Percentiles rank a stretch among this genome's conserved stretches.
These are phyloP conservation scores for Alces alces DNA, from an alignment of 2,113 vertebrate genomes.

Conservation along the genomic window DNA sequence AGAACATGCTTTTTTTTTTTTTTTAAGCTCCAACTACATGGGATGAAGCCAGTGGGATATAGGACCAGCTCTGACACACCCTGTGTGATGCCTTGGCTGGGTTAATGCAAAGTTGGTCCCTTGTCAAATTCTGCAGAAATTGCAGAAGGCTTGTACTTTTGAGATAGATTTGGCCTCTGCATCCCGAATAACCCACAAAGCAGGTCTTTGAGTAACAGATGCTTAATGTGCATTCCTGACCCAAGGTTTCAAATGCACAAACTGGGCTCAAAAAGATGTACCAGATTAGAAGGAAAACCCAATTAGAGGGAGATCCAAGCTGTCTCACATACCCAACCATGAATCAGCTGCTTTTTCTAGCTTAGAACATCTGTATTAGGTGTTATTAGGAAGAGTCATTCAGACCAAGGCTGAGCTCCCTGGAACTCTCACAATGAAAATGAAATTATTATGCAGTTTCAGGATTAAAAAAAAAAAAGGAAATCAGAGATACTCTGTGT, in stretches of 20 bases:
- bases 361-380: not conserved
- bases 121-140: slow-evolving; percentile 43
- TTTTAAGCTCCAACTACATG: slow-evolving; percentile 7
- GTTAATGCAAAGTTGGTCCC: slow-evolving; percentile 33
- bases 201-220: slow-evolving; percentile 39
- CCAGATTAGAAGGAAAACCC: not conserved
- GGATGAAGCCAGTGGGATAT: not conserved
- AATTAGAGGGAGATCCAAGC: not conserved
- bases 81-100: not conserved
- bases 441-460: not conserved
- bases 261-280: not conserved
- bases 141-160: slow-evolving; percentile 42
- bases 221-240: slow-evolving; percentile 28
- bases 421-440: not conserved
- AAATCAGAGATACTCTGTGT: not conserved
- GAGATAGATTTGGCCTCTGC: not conserved
- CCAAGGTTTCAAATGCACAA: not conserved
- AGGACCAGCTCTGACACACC: not conserved
- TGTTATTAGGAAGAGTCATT: not conserved
- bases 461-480: not conserved
- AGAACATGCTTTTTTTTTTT: slow-evolving; percentile 31
- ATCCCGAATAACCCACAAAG: slow-evolving; percentile 7
- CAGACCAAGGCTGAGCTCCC: not conserved
- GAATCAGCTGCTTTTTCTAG: not conserved
- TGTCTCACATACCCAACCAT: not conserved